Percentiles rank a stretch among this genome's conserved stretches.
Conservation (phyloP, 2,113 vertebrate species). For the Hydrolagus affinis region DNA sequence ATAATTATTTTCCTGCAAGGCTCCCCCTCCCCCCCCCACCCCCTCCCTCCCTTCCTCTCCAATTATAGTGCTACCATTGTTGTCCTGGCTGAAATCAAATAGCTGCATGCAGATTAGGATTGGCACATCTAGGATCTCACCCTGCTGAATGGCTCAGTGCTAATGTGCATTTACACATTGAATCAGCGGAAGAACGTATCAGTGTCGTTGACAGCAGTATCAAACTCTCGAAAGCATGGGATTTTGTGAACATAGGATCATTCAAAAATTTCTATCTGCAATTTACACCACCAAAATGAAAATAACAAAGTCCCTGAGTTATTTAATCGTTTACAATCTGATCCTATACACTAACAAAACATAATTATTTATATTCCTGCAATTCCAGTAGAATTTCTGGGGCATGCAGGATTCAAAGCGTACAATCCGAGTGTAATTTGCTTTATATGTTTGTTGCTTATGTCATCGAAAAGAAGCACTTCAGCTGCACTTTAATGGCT, state of each 20-base stretch:
- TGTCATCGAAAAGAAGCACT: constrained; percentile 42
- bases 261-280: background rate
- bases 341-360: background rate
- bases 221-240: background rate
- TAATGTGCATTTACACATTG: background rate
- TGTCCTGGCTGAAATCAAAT: background rate
- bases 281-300: background rate
- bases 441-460: background rate
- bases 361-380: background rate
- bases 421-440: background rate
- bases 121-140: background rate
- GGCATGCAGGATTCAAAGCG: background rate
- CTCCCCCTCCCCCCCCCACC: background rate
- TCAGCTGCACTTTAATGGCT: constrained; percentile 35
- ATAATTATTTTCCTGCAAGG: background rate
- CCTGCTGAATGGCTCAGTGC: too few relatives aligned
- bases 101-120: background rate
- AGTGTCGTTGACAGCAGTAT: background rate
- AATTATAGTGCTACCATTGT: background rate
- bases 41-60: background rate
- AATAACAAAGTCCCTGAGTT: background rate
- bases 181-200: background rate
- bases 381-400: background rate
- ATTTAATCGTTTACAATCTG: background rate
- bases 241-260: background rate